These are phyloP conservation scores for Panurus biarmicus DNA, from an alignment of 2,113 vertebrate species.

Conservation along the genomic window DNA sequence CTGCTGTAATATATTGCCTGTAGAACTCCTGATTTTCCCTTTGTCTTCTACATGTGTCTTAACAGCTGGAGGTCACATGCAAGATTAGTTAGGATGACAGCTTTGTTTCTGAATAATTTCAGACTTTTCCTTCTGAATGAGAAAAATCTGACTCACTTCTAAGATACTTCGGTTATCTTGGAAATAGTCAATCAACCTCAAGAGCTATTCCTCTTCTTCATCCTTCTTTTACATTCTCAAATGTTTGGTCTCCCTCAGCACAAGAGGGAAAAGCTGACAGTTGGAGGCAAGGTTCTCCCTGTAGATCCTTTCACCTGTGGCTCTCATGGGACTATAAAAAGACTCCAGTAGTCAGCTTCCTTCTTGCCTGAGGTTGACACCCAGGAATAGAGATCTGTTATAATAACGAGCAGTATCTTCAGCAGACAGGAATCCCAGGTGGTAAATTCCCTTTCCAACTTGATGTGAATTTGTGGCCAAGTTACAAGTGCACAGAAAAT, in stretches of 20 bases:
- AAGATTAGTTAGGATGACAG: neutral
- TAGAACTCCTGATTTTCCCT: neutral
- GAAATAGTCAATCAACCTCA: neutral
- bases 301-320: neutral
- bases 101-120: neutral
- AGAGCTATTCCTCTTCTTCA: neutral
- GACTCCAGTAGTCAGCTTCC: neutral
- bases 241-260: neutral
- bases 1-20: neutral
- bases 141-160: neutral
- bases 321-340: neutral
- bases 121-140: neutral
- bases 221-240: neutral
- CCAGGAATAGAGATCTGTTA: neutral
- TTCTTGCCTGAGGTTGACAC: neutral
- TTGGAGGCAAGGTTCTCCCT: neutral
- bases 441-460: conserved; percentile 3
- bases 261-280: neutral
- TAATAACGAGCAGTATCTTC: neutral
- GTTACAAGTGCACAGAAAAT: conserved; percentile 3
- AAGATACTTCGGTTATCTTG: neutral
- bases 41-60: neutral
- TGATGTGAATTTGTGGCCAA: neutral
- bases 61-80: neutral
- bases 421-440: neutral